A percentile compares a stretch with the other conserved stretches of the same genome.
Evolutionary conservation across 2,797 vertebrate genomes (phyloP).

Genomic region (Denticeps clupeoides): DNA sequence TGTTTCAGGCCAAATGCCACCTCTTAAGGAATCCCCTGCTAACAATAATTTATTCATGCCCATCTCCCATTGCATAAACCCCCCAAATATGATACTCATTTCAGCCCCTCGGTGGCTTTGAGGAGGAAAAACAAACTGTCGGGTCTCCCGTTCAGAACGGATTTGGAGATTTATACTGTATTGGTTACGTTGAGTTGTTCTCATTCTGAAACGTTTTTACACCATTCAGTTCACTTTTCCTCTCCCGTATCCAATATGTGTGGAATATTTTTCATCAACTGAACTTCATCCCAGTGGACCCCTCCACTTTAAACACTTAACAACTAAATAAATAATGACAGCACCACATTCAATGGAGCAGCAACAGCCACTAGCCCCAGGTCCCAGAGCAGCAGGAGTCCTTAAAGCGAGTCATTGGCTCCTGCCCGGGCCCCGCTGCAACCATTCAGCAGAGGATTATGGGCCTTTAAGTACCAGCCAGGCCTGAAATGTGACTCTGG

Average conservation of each 20-base stretch:
- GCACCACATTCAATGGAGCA: conserved; percentile 41
- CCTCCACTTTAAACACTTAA: conserved; percentile 75
- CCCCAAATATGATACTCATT: conserved; percentile 38
- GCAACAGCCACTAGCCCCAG: conserved; percentile 53
- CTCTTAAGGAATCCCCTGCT: conserved; percentile 43
- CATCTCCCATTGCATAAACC: conserved; percentile 36
- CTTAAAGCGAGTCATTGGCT: conserved; percentile 78
- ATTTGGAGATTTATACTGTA: no score
- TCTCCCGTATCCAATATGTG: conserved; percentile 17
- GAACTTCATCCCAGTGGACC: conserved; percentile 53
- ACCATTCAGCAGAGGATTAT: conserved; percentile 73
- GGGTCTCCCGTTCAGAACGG: no score
- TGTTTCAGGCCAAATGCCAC: conserved; percentile 37
- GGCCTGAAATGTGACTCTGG: conserved; percentile 72
- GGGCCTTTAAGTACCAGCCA: conserved; percentile 76
- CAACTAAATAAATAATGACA: conserved; percentile 86
- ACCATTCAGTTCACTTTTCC: no score
- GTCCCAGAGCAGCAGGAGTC: conserved; percentile 75
- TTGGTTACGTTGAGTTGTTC: no score
- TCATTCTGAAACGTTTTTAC: no score
- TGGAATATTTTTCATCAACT: conserved; percentile 62
- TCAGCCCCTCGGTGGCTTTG: conserved; percentile 22
- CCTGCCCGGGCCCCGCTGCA: conserved; percentile 61
- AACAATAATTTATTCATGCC: conserved; percentile 57
- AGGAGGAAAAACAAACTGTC: conserved; percentile 22